Base-by-base conservation (phyloP, 2,888 invertebrate species). In the Melitaea athalia region DNA sequence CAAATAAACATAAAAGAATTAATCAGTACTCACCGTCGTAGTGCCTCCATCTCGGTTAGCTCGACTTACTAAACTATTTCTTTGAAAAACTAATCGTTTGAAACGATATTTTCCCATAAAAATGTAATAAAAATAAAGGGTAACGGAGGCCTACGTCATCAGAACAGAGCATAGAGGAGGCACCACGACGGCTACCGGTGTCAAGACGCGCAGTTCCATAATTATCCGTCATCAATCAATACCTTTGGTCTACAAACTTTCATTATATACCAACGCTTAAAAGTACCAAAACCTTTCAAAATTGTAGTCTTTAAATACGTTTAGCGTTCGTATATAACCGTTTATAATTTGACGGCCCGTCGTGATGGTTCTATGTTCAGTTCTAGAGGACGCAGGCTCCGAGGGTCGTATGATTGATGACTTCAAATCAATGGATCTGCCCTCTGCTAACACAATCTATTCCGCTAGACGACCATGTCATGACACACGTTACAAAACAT, bases 211-310 rank as follows among this genome's bases (percentile, higher is more conserved):
- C 84, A 87, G 85, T 82, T 89, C 89, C 89, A 85, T 79, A 77
- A 87, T 91, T 90, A 81, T 91, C 89, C 85, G 92, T 92, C 92
- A 92, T 92, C 92, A 92, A 92, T 92, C 92, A 92, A 91, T 82
- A 84, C 82, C 79, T 80, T 81, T 68, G 72, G 65, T 59, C 63
- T 62, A 76, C 65, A 73, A 67, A 71, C 52, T 59, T 69, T 72
- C 72, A 70, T 64, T 77, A 79, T 79, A 79, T 79, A 79, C 77
- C 82, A 85, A 83, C 83, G 80, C 80, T 80, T 75, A 59, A 50
- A 8, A 15, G 6, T n/a, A n/a, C 17, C 7, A 17, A 14, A 24
- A 52, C 24, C 3, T 24, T 24, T 24, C 24, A 24, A 24, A 24
- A 24, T 24, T 24, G 24, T 2, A 24, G 24, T 24, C 24, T 24